Percentiles rank a stretch among this genome's conserved stretches.
Evolutionary conservation across 2,797 vertebrate species (phyloP).

Genomic region (Corythornis leucogaster): DNA sequence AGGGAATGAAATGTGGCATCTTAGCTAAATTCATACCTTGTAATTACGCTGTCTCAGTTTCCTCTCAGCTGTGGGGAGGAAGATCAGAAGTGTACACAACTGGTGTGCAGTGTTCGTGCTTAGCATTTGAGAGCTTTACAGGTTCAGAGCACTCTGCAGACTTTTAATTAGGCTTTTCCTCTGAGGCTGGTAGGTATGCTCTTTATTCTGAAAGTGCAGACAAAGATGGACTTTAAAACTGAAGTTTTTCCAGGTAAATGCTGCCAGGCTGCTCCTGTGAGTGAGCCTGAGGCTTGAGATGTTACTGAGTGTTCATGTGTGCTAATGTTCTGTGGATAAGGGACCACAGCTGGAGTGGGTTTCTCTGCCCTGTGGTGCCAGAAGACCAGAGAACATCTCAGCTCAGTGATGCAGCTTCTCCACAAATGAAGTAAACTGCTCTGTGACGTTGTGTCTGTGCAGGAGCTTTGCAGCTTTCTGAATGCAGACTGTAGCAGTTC

Average conservation of each 20-base stretch:
- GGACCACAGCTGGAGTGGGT: neutral
- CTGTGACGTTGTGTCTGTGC: accelerated
- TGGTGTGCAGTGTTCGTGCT: slow-evolving; percentile 27
- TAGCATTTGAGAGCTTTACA: slow-evolving; percentile 20
- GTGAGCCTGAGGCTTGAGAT: neutral
- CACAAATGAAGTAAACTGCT: neutral
- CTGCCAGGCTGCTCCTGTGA: neutral
- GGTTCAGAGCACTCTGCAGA: slow-evolving; percentile 46
- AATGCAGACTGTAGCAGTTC: slow-evolving; percentile 38
- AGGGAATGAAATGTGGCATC: slow-evolving; percentile 28
- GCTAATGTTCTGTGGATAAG: neutral
- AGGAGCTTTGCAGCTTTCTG: slow-evolving; percentile 22
- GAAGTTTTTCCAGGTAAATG: neutral
- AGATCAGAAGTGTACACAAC: slow-evolving; percentile 24
- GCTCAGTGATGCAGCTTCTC: neutral
- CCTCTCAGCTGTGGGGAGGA: slow-evolving; percentile 53
- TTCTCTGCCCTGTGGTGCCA: neutral
- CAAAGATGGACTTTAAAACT: neutral
- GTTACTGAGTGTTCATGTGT: neutral
- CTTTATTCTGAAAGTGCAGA: neutral
- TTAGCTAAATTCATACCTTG: slow-evolving; percentile 44
- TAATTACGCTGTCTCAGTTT: slow-evolving; percentile 57
- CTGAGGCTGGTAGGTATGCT: neutral
- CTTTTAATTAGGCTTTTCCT: slow-evolving; percentile 48
- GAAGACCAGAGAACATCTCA: neutral